Conservation (phyloP, 1,140 invertebrate genomes). For the Macrotrachela quadricornifera region DNA sequence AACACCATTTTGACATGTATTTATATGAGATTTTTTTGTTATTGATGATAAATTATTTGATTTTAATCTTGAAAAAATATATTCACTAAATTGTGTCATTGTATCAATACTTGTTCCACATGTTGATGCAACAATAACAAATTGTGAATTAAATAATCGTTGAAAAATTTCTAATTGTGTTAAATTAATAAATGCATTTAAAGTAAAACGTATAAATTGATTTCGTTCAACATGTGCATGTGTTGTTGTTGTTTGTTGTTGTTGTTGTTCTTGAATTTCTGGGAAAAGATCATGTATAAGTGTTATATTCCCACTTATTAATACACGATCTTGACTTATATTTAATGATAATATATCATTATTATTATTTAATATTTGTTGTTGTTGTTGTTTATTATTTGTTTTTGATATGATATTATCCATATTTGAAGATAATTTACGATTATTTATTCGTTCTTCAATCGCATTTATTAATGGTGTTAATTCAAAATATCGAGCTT, state of each 20-base stretch:
- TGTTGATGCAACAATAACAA: slow-evolving; percentile 56
- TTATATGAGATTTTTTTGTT: too few relatives aligned
- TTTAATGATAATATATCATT: slow-evolving; percentile 59
- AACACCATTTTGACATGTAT: too few relatives aligned
- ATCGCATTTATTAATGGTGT: slow-evolving; percentile 40
- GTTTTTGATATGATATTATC: not conserved
- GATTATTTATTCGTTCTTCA: slow-evolving; percentile 28
- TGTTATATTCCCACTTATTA: slow-evolving; percentile 53
- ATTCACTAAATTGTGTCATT: slow-evolving; percentile 66
- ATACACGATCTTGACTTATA: slow-evolving; percentile 62
- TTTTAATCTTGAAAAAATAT: slow-evolving; percentile 40
- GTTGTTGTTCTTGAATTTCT: slow-evolving; percentile 50
- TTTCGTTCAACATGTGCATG: slow-evolving; percentile 62
- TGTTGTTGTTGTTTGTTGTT: slow-evolving; percentile 13
- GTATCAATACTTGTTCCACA: slow-evolving; percentile 60
- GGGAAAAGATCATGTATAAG: slow-evolving; percentile 61
- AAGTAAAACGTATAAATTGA: slow-evolving; percentile 64
- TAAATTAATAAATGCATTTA: slow-evolving; percentile 74
- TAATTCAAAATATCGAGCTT: slow-evolving; percentile 75
- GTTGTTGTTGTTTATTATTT: not conserved
- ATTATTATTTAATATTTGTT: slow-evolving; percentile 6
- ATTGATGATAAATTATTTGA: not conserved
- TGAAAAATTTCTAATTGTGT: slow-evolving; percentile 71
- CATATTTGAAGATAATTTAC: not conserved
- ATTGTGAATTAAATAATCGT: slow-evolving; percentile 58